Conservation (phyloP, 2,113 vertebrate species). For the Odontophorus gujanensis region DNA sequence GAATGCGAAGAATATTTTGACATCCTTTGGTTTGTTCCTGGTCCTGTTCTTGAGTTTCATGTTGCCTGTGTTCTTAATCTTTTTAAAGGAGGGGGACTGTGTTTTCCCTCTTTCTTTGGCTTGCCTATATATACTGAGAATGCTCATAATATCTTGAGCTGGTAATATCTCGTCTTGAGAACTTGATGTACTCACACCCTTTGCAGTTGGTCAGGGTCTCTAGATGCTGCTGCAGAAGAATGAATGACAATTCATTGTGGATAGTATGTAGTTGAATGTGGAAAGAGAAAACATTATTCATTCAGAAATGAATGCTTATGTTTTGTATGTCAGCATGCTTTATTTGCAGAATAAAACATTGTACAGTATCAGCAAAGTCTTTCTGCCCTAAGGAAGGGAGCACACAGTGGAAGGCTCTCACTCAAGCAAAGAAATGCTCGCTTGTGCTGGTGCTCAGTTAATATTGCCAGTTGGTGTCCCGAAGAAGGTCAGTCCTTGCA, state of each 20-base stretch:
- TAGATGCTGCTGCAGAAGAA: not conserved
- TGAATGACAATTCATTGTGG: not conserved
- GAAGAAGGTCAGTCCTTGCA: not conserved
- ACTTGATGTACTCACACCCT: not conserved
- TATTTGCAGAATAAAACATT: constrained; percentile 21
- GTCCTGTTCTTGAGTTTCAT: not conserved
- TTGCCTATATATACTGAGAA: not conserved
- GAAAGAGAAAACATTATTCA: not conserved
- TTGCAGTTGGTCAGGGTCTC: not conserved
- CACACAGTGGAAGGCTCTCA: not conserved
- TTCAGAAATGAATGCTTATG: not conserved
- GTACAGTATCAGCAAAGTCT: not conserved
- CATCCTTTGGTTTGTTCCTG: not conserved
- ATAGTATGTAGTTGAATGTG: not conserved
- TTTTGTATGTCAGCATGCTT: not conserved
- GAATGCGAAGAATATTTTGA: not conserved
- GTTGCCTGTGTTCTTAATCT: not conserved
- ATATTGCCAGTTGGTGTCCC: not conserved
- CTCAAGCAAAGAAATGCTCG: not conserved
- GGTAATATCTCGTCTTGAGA: not conserved
- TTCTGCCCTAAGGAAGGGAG: not conserved
- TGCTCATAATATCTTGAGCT: not conserved
- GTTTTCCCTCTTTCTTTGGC: not conserved
- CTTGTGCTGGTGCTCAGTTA: not conserved
- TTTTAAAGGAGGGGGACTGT: not conserved